Base-by-base conservation (phyloP, 2,797 vertebrate species). In the Coregonus suidteri region DNA sequence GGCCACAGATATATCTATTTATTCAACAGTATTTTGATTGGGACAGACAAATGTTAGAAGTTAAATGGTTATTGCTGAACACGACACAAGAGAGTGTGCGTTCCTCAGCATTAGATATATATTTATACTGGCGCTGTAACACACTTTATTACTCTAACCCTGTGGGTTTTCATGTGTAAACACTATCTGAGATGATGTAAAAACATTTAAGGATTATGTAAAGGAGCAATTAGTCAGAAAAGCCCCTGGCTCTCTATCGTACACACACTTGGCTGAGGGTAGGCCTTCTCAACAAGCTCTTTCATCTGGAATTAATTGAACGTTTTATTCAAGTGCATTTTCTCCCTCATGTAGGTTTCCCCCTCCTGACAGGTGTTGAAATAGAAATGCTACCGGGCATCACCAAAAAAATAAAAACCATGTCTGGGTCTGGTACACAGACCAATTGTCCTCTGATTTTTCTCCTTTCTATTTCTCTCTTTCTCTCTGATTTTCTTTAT, bases 281-380 rank as follows among this genome's bases (percentile, higher is more conserved):
- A 2, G 41, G 41, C 41, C 81, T 30, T 78, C 89, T 92, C 87
- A 86, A 74, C 88, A 84, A 88, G 80, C 71, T 71, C 54, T 90
- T 92, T 94, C 93, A 93, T 93, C 91, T 94, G 93, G 89, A 88
- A 91, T 93, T 91, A 90, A 94, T 93, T 86, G 86, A 86, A 77
- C 85, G 79, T 85, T 89, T 90, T 88, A 76, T 89, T 90, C 88
- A 82, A 89, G 82, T 54, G 4, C 6, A 20, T 6, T 52, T 87
- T 87, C 85, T 75, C 81, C 76, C 79, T 87, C 79, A 71, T 81
- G 65, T 47, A 47, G 65, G 85, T 85, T 75, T 87, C 81, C 81
- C 41, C 9, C 81, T 84, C 88, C 82, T 90, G 87, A 90, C 90
- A 93, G 89, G 89, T 87, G 91, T 82, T 92, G 88, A 93, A 86